These are phyloP conservation scores for Lutjanus erythropterus DNA, from an alignment of 2,113 vertebrate genomes.

Conservation along the genomic window DNA sequence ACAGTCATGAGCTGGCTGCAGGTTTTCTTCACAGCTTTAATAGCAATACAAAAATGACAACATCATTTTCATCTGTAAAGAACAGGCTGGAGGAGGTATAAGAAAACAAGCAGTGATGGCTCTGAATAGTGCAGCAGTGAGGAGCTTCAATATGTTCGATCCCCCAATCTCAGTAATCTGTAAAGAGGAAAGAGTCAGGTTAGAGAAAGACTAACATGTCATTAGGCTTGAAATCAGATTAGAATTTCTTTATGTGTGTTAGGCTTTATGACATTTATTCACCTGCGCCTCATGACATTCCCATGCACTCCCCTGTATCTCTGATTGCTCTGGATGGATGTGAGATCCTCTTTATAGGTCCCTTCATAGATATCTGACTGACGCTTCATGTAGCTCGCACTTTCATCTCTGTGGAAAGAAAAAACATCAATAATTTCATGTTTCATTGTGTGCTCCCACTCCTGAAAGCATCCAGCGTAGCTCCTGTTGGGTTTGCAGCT, in stretches of 20 bases:
- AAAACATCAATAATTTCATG: background rate
- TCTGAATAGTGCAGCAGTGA: background rate
- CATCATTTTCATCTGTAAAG: conserved; percentile 1
- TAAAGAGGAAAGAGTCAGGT: conserved; percentile 29
- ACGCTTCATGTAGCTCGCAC: conserved; percentile 77
- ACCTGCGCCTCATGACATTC: conserved; percentile 64
- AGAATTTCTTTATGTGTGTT: background rate
- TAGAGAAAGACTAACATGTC: background rate
- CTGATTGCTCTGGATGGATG: conserved; percentile 78
- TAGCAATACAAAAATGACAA: conserved; percentile 33
- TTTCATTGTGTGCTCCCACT: background rate
- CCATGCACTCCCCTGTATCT: conserved; percentile 68
- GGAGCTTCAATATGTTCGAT: background rate
- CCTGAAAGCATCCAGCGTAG: too few species aligned
- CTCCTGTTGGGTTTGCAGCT: background rate
- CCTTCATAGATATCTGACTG: conserved; percentile 80
- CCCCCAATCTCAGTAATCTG: conserved; percentile 53
- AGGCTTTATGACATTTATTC: background rate
- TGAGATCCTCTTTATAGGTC: conserved; percentile 81
- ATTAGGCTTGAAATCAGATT: fast-evolving
- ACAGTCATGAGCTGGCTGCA: conserved; percentile 16
- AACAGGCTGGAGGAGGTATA: conserved; percentile 7
- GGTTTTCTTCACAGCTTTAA: conserved; percentile 56
- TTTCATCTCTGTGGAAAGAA: conserved; percentile 58
- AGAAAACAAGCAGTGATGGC: conserved; percentile 16